Evolutionary conservation across 2,113 vertebrate genomes (phyloP).

Genomic region (Drymodes brunneopygia): DNA sequence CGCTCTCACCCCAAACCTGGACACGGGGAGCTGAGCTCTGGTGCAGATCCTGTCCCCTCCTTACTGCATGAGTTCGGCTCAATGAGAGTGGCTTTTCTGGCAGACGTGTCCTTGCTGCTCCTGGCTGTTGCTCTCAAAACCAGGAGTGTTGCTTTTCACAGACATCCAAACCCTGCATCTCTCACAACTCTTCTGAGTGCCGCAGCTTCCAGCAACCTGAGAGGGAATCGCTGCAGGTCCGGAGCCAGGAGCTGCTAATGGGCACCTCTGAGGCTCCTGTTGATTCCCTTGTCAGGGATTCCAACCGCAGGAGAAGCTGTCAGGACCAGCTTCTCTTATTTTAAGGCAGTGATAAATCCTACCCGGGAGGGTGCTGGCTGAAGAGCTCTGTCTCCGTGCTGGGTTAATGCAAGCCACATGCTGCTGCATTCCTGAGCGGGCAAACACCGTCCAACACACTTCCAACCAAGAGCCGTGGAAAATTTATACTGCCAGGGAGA

Average conservation of each 20-base stretch:
- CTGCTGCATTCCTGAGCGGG: background rate
- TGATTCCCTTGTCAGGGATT: background rate
- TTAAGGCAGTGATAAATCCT: background rate
- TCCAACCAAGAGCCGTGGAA: background rate
- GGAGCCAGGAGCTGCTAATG: background rate
- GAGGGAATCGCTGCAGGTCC: background rate
- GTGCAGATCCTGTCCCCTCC: background rate
- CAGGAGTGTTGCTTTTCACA: background rate
- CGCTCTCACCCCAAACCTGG: background rate
- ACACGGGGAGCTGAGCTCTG: background rate
- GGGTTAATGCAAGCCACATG: background rate
- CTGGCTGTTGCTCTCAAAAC: background rate
- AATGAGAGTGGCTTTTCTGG: background rate
- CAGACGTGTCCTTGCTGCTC: background rate
- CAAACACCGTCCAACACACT: background rate
- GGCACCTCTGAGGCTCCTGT: background rate
- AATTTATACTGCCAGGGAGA: background rate
- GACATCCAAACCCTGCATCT: background rate
- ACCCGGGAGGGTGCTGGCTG: background rate
- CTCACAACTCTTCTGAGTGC: background rate
- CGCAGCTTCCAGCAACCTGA: background rate
- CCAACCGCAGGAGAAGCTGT: background rate
- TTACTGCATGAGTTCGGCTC: rapidly evolving
- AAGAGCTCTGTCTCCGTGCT: background rate
- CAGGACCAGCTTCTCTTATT: background rate